Evolutionary conservation across 2,113 vertebrate species (phyloP), one percentile per base, ranked within the genome.

Genomic region (Sialia sialis): DNA sequence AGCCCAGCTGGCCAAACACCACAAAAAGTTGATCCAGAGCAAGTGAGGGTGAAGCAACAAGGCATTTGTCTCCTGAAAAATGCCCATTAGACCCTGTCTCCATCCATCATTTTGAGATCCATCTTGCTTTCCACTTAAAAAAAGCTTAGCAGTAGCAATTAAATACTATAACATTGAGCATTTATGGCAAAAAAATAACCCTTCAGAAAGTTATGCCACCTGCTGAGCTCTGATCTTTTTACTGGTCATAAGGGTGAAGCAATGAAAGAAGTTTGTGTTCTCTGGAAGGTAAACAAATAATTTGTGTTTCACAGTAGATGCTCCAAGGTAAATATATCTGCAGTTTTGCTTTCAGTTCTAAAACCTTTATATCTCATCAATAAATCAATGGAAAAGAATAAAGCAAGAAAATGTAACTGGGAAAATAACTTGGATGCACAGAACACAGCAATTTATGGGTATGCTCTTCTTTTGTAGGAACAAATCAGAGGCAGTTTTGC

Each of bases 1-100:
- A 87, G 81, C n/a, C 58, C 84, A 91, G 87, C 78, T 97, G 94
- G 67, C 30, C 79, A 91, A 94, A 89, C 18, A 63, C n/a, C 86
- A 25, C 43, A 41, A 22, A 41, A 67, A 52, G 87, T 7, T 22
- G 63, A 95, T 51, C 11, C 46, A 64, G 70, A 58, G 43, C 2
- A 34, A 84, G 29, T 4, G 13, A n/a, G 34, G 46, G 43, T 58
- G 32, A 76, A 93, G 58, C 41, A 73, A 48, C 30, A 76, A 89
- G 12, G 30, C 13, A 67, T 51, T 68, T 92, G 32, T 62, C 55
- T 94, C 27, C 49, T 48, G 58, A 89, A 95, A 95, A 87, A 90
- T 34, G 25, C 49, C 44, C 72, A 77, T 86, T 83, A 93, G 27
- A 46, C 2, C 72, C 44, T 66, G 48, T 67, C n/a, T 74, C 39